phyloP scores from a whole-genome alignment of 2,888 invertebrate genomes.

The Leucophenga maculata region DNA sequence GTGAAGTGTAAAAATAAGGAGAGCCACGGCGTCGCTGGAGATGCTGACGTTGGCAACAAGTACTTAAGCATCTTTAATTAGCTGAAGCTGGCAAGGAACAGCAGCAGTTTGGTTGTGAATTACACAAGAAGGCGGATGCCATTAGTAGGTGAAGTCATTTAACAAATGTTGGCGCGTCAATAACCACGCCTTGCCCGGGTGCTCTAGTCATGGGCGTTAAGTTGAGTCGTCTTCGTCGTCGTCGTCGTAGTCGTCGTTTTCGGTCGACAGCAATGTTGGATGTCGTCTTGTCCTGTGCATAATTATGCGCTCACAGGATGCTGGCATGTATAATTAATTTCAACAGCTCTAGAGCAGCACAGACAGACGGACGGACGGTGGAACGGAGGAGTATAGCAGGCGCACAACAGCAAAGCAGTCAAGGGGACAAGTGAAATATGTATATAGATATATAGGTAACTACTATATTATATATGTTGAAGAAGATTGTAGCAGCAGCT shows the following conservation, averaged over 20 bases:
- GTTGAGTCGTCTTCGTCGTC: background rate
- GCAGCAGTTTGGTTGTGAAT: background rate
- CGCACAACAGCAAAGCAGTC: background rate
- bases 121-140: background rate
- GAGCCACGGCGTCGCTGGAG: background rate
- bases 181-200: background rate
- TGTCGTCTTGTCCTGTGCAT: conserved; percentile 14
- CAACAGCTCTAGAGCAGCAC: conserved; percentile 1
- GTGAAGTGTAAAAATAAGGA: background rate
- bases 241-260: background rate
- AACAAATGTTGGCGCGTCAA: conserved; percentile 18
- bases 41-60: background rate
- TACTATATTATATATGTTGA: too few relatives aligned
- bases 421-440: too few relatives aligned
- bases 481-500: too few relatives aligned
- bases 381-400: conserved; percentile 1
- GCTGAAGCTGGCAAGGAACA: background rate
- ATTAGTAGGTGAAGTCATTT: conserved; percentile 25
- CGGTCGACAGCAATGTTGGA: background rate
- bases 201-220: background rate
- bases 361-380: conserved; percentile 16
- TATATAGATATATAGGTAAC: too few relatives aligned
- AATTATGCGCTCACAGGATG: conserved; percentile 26
- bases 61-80: conserved; percentile 13
- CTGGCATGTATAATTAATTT: conserved; percentile 34